Conservation (phyloP, 2,888 invertebrate genomes). For the Mesoligia furuncula region DNA sequence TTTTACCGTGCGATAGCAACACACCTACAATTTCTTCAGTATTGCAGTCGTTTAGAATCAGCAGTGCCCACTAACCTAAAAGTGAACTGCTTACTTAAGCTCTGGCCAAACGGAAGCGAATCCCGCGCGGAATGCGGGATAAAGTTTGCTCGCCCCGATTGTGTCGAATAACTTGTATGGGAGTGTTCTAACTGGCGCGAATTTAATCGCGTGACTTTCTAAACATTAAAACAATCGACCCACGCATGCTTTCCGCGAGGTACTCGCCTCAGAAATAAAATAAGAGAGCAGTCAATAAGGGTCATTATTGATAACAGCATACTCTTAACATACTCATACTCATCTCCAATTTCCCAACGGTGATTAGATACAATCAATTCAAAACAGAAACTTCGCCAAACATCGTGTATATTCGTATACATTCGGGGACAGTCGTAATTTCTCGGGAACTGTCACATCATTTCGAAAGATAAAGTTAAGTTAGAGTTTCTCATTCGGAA, state of each 20-base stretch:
- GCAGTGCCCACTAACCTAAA: no score
- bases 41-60: no score
- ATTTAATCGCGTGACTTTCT: background rate
- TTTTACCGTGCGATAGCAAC: background rate
- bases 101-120: no score
- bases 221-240: background rate
- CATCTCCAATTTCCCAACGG: constrained; percentile 8
- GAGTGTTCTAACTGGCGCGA: background rate
- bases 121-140: no score
- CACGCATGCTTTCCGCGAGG: background rate
- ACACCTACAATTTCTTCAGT: no score
- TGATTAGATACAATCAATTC: constrained; percentile 44
- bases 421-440: constrained; percentile 49
- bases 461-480: constrained; percentile 49
- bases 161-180: background rate
- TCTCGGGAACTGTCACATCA: constrained; percentile 48
- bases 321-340: background rate
- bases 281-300: background rate
- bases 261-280: background rate
- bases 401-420: constrained; percentile 12
- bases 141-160: no score
- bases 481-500: constrained; percentile 48
- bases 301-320: background rate
- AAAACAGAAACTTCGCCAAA: constrained; percentile 18
- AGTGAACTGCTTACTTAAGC: no score